A percentile compares a stretch with the other conserved stretches of the same genome.
These are phyloP conservation scores for Phyllopteryx taeniolatus DNA, from an alignment of 2,113 vertebrate species.

Conservation along the genomic window DNA sequence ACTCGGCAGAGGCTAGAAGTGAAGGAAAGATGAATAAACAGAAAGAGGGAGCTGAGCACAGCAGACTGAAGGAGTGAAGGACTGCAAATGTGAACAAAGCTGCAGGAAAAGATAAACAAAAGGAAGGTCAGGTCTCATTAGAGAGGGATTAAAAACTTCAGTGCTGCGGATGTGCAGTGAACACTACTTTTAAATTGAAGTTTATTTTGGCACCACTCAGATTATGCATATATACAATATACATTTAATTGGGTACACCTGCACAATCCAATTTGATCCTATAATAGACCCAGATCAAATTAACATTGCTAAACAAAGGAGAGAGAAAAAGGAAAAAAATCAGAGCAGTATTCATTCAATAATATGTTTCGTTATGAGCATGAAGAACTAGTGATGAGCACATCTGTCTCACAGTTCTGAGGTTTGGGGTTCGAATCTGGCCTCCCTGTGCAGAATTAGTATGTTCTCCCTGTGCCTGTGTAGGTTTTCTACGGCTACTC, in stretches of 20 bases:
- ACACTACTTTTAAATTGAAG: not conserved
- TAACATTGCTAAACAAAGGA: not conserved
- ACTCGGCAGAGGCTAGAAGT: slow-evolving; percentile 12
- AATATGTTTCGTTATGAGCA: too few relatives aligned
- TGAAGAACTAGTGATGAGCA: too few relatives aligned
- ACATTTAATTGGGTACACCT: not conserved
- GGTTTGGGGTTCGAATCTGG: too few relatives aligned
- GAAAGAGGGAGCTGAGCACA: slow-evolving; percentile 24
- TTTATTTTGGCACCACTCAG: not conserved
- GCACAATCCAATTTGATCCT: not conserved
- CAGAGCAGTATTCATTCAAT: not conserved
- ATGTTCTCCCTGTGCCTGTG: too few relatives aligned
- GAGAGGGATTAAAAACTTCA: slow-evolving; percentile 38
- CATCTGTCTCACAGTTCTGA: too few relatives aligned
- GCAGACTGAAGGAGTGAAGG: slow-evolving; percentile 16
- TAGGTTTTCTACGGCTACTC: too few relatives aligned
- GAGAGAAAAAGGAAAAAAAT: slow-evolving; percentile 7
- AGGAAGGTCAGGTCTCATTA: slow-evolving; percentile 49
- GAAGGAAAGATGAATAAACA: slow-evolving; percentile 42
- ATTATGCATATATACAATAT: not conserved
- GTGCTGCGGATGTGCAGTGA: slow-evolving; percentile 17
- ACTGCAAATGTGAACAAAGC: slow-evolving; percentile 10
- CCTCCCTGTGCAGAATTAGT: too few relatives aligned
- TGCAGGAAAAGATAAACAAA: slow-evolving; percentile 5
- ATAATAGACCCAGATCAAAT: not conserved